Percentiles rank a stretch among this genome's conserved stretches.
Evolutionary conservation across 1,140 invertebrate genomes (phyloP).

Genomic region (Gonatopus flavifemur): DNA sequence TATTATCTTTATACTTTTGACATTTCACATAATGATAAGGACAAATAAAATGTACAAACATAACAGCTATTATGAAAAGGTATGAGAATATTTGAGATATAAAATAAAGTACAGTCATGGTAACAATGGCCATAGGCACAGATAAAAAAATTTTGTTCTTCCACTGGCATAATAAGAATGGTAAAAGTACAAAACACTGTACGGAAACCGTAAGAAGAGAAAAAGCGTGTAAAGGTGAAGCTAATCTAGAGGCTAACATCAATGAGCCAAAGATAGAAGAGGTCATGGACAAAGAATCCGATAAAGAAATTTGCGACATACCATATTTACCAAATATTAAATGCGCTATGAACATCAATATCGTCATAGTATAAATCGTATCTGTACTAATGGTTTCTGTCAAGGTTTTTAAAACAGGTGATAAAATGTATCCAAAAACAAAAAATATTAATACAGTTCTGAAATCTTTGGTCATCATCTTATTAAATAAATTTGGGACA

Average conservation of each 20-base stretch:
- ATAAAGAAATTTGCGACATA: constrained; percentile 75
- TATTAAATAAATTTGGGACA: constrained; percentile 42
- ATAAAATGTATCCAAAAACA: constrained; percentile 81
- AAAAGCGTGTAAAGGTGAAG: constrained; percentile 83
- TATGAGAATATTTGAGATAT: constrained; percentile 63
- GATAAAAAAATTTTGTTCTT: constrained; percentile 42
- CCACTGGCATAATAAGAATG: constrained; percentile 66
- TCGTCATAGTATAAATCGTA: constrained; percentile 91
- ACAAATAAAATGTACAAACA: constrained; percentile 73
- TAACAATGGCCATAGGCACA: constrained; percentile 30
- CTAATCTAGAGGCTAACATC: constrained; percentile 88
- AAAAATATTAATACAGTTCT: constrained; percentile 78
- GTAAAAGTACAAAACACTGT: constrained; percentile 85
- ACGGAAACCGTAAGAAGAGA: constrained; percentile 83
- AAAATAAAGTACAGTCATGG: constrained; percentile 59
- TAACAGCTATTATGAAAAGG: constrained; percentile 64
- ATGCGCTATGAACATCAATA: constrained; percentile 85
- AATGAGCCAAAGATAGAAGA: constrained; percentile 91
- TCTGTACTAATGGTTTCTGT: constrained; percentile 96
- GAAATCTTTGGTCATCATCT: constrained; percentile 59
- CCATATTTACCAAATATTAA: constrained; percentile 92
- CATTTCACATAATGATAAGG: constrained; percentile 78
- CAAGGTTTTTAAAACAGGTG: constrained; percentile 89
- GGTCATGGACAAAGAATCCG: constrained; percentile 83
- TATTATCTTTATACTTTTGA: constrained; percentile 89